phyloP scores from a whole-genome alignment of 2,113 vertebrate species.

The Promerops cafer region DNA sequence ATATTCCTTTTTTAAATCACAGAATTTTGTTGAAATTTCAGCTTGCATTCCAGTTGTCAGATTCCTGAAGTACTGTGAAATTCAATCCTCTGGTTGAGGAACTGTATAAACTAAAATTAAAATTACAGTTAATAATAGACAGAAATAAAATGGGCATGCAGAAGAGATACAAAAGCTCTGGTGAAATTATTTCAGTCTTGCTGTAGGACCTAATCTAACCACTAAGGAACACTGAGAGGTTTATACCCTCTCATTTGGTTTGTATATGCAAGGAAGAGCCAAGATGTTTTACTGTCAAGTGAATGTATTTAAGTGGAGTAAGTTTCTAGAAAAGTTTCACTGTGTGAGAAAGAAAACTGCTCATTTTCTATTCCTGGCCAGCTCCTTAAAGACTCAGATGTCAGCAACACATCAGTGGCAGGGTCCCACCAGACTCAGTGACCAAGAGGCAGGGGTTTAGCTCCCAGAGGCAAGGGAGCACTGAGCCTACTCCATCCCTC shows the following conservation, averaged over 20 bases:
- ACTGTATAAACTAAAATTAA: not conserved
- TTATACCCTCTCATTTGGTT: not conserved
- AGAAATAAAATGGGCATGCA: not conserved
- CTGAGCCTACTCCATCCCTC: not conserved
- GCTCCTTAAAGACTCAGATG: not conserved
- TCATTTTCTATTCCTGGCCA: not conserved
- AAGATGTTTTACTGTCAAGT: not conserved
- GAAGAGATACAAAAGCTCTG: not conserved
- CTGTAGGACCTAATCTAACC: not conserved
- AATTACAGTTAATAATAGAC: not conserved
- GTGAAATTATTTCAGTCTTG: not conserved
- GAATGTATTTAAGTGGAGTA: not conserved
- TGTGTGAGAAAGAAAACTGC: not conserved
- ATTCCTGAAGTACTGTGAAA: not conserved
- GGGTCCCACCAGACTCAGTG: not conserved
- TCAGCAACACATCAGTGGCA: not conserved
- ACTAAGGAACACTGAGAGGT: not conserved
- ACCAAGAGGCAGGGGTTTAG: not conserved
- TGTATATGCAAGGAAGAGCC: not conserved
- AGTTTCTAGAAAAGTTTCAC: not conserved
- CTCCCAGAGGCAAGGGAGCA: not conserved
- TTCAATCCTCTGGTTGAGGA: not conserved
- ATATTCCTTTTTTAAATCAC: not conserved
- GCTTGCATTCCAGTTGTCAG: not conserved
- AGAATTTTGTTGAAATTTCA: not conserved